These are phyloP conservation scores for Nemurella pictetii DNA, from an alignment of 2,888 invertebrate genomes.

Conservation along the genomic window DNA sequence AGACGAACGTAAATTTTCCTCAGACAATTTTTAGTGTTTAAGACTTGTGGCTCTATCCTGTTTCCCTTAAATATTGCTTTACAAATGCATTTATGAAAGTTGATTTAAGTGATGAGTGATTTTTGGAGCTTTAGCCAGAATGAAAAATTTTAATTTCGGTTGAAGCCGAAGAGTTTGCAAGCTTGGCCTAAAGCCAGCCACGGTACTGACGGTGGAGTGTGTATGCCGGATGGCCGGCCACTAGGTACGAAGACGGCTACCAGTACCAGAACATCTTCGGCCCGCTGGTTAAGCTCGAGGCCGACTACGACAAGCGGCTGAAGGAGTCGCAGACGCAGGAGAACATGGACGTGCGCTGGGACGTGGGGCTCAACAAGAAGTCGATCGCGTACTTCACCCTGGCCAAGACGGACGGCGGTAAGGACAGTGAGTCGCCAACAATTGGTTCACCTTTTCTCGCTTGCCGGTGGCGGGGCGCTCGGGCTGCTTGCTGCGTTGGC, in stretches of 20 bases:
- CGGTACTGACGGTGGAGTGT: no score
- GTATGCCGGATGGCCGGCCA: background rate
- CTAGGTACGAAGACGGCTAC: conserved; percentile 95
- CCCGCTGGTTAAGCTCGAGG: conserved; percentile 94
- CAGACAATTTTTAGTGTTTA: no score
- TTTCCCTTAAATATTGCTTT: no score
- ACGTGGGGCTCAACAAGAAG: conserved; percentile 97
- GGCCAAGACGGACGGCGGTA: conserved; percentile 90
- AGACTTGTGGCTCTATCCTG: no score
- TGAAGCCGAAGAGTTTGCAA: no score
- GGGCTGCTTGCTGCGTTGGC: background rate
- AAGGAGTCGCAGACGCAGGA: conserved; percentile 99
- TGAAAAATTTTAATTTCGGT: no score
- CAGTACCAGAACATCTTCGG: conserved; percentile 99
- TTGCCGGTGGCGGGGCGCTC: background rate
- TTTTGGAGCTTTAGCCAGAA: no score
- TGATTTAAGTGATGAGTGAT: no score
- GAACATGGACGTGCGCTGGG: conserved; percentile 98
- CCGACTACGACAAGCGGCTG: conserved; percentile 95
- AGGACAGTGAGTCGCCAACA: conserved; percentile 33
- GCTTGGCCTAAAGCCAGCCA: no score
- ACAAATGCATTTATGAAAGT: no score
- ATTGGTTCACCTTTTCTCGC: background rate
- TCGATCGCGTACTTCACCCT: conserved; percentile 96
- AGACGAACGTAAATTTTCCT: no score